These are phyloP conservation scores for Bombylius discolor DNA, from an alignment of 2,888 invertebrate species.

Conservation along the genomic window DNA sequence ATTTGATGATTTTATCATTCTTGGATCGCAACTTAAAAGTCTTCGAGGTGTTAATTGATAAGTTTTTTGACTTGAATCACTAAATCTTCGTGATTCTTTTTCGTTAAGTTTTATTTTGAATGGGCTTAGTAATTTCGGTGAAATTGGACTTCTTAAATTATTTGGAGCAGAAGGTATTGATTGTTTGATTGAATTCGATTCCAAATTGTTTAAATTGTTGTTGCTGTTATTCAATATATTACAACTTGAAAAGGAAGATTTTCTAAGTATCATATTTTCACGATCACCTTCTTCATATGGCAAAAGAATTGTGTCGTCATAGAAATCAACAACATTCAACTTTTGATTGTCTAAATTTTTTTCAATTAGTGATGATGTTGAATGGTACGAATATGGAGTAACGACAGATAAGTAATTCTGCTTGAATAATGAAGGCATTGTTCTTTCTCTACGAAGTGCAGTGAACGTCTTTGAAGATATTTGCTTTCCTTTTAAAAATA, in stretches of 20 bases:
- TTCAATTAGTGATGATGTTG: neutral
- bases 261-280: neutral
- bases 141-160: neutral
- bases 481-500: slow-evolving; percentile 34
- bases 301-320: neutral
- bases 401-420: neutral
- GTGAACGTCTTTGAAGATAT: slow-evolving; percentile 21
- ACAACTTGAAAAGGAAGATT: neutral
- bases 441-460: neutral
- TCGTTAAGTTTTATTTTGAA: neutral
- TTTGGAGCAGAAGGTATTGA: neutral
- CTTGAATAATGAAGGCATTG: neutral
- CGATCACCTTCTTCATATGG: neutral
- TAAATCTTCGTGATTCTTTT: neutral
- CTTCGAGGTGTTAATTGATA: slow-evolving; percentile 16
- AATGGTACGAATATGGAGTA: neutral
- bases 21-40: slow-evolving; percentile 29
- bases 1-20: slow-evolving; percentile 8
- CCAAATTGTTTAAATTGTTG: neutral
- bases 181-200: neutral
- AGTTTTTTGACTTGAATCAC: neutral
- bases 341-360: neutral
- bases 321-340: neutral
- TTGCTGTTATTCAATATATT: neutral
- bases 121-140: neutral